Evolutionary conservation across 35 echinoderm and acorn worm genomes (phyloP), one percentile per base, ranked within the genome.

Genomic region (Nesometra sesokonis): DNA sequence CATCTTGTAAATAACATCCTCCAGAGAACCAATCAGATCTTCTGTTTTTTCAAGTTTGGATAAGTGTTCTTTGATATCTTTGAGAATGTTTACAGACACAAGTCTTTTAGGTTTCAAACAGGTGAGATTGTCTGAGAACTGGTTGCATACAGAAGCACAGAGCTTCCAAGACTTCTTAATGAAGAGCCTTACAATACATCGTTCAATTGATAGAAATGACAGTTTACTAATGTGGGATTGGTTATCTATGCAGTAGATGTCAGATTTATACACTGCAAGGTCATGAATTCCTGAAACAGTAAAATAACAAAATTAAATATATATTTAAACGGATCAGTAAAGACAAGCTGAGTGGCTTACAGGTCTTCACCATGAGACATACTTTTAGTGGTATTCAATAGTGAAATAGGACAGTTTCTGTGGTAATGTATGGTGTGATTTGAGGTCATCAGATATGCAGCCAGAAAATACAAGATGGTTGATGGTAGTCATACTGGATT

Each of bases 121-220:
- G 38, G 52, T 40, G 21, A 93, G 30, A 11, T 32, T 80, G 3
- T 46, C 32, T 43, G 84, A 34, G 84, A 89, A 93, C 23, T 40
- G 32, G 32, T 79, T 19, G 32, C 77, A 77, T 0, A 82, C 32
- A 29, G 78, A 76, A 13, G 88, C 84, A 82, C 91, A 86, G 46
- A 89, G 87, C 17, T 85, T 32, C 87, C 78, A 84, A 15, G 86
- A 46, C 30, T 87, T 86, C 35, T 86, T 84, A 5, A 77, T 82
- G 46, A 86, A 93, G 9, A 93, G 88, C 21, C 77, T 85, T 0
- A 84, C 84, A 4, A 89, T 85, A 78, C 91, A 93, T 30, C 88
- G 84, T 46, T 89, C 88, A 23, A 89, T 83, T 27, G 32, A 90
- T 7, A 86, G 80, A 0, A 93, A 47, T 15, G 79, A 86, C 52